Base-by-base conservation (phyloP, 2,797 vertebrate species). In the Oceanodroma leucorhoa region DNA sequence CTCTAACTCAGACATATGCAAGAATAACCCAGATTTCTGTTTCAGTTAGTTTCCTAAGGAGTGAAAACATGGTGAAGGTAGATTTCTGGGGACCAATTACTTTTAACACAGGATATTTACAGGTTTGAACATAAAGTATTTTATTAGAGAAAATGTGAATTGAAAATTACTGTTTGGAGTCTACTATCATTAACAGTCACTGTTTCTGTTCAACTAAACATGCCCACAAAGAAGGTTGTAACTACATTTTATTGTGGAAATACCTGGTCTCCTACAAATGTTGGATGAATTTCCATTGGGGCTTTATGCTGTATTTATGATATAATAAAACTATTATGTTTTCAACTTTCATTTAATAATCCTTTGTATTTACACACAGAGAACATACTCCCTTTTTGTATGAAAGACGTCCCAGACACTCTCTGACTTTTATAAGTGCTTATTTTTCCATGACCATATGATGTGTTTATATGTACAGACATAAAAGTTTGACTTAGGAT, bases 321-420 rank as follows among this genome's bases (percentile, higher is more conserved):
- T 92, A 97, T 94, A 97, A 95, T 96, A 94, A 97, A 98, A 95
- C 78, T 81, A 97, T 96, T 97, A 93, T 78, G 79, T 97, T 97
- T 98, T 96, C 85, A 96, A 87, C 51, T 96, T 97, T 96, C 73
- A 87, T 97, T 97, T 96, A 97, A 88, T 94, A 96, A 97, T 84
- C 80, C 32, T 97, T 97, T 97, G 90, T 86, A 97, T 97, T 97
- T 93, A 97, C 75, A 89, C 58, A 72, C 36, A 97, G 95, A 43
- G 58, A 94, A 93, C 66, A 85, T 87, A 83, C 41, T 79, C 83
- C 10, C 22, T 86, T 91, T 97, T 93, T 86, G 94, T 85, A 95
- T 9, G 71, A 96, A 96, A 97, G 83, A 89, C 69, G 20, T 65
- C 73, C 83, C 89, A 97, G 92, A 95, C 75, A 88, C 87, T 85